A percentile compares a stretch with the other conserved stretches of the same genome.
These are phyloP conservation scores for Xylota sylvarum DNA, from an alignment of 2,888 invertebrate genomes.

Conservation along the genomic window DNA sequence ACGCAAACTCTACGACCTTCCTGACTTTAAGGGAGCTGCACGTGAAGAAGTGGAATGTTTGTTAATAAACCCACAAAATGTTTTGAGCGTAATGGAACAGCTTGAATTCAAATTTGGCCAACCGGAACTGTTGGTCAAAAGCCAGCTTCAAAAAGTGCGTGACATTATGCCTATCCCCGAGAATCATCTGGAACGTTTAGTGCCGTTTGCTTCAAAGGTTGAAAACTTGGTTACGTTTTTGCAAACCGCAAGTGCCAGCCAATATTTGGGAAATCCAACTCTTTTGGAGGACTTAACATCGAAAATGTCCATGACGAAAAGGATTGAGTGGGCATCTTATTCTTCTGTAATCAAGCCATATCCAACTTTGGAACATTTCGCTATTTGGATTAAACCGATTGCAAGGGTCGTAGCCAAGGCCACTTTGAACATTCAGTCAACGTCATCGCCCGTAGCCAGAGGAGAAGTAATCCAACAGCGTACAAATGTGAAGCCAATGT, in stretches of 20 bases:
- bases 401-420: no score
- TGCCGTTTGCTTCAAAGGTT: neutral
- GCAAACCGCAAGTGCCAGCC: neutral
- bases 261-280: no score
- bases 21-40: neutral
- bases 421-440: neutral
- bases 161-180: neutral
- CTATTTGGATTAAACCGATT: no score
- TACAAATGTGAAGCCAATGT: neutral
- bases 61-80: constrained; percentile 4
- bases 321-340: no score
- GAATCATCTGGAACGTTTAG: no score
- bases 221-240: neutral
- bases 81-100: neutral
- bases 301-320: no score
- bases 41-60: constrained; percentile 10
- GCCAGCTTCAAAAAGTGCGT: neutral
- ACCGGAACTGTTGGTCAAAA: no score
- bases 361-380: no score
- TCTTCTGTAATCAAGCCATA: no score
- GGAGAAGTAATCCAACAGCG: neutral
- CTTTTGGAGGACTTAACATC: no score
- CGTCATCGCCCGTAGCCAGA: neutral
- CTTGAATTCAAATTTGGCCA: constrained; percentile 1
- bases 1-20: constrained; percentile 1